Base-by-base conservation (phyloP, 23 tunicate genomes). In the Clavelina lepadiformis region DNA sequence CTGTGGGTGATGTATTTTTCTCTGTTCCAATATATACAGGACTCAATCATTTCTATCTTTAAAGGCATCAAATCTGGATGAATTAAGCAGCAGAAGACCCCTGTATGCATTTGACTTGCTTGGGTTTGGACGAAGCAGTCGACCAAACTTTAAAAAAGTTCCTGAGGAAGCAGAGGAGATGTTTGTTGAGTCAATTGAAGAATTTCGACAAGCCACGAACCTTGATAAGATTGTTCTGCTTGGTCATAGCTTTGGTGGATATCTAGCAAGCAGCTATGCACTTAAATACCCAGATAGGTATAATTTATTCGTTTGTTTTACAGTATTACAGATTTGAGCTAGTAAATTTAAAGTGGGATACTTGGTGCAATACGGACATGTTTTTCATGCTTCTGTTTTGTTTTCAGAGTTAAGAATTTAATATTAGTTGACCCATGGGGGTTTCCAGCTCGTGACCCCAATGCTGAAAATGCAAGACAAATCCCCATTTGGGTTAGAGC, bases 191-290 rank as follows among this genome's bases (percentile, higher is more conserved):
- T 89, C 97, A 37, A 89, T 89, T 19, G 97, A 89, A 37, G 79
- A 89, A 46, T 89, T 89, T 89, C 75, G 97, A 63, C 49, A 81
- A 46, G 61, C 73, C 1, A 45, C 70, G 1, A 52, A 62, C 6
- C 33, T 89, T 36, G 74, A 89, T 11, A 81, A 89, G 63, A 75
- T 89, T 75, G 76, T 89, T 56, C 38, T 89, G 23, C 68, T 89
- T 7, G 97, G 97, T 3, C 97, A 89, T 62, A 89, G 97, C 55
- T 89, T 89, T 54, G 97, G 97, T 20, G 97, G 97, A 15, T 89
- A 89, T 65, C 91, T 89, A 4, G 76, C 76, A 47, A 81, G 85
- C 75, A 62, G 97, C 51, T 89, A 89, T 59, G 97, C 97, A 37
- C 37, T 89, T 68, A 75, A 81, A 75, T 70, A 89, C 49, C 97